Percentiles rank a stretch among this genome's conserved stretches.
phyloP scores from a whole-genome alignment of 2,113 vertebrate species.

The Urocynchramus pylzowi region DNA sequence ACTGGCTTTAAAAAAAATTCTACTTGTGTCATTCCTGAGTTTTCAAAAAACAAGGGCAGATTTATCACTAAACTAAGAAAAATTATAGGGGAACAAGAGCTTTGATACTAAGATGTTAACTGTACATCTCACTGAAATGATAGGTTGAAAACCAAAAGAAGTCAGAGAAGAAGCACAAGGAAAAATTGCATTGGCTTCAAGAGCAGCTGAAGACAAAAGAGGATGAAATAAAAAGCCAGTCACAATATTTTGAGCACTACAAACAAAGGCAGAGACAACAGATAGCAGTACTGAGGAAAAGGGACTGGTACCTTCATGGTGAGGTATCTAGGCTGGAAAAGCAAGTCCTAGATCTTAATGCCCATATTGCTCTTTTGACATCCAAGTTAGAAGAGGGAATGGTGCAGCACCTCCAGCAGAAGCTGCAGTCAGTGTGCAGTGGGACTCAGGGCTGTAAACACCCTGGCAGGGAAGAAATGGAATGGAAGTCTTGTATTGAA shows the following conservation, averaged over 20 bases:
- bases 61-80: neutral
- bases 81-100: neutral
- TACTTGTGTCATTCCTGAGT: neutral
- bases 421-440: neutral
- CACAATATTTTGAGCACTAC: constrained; percentile 80
- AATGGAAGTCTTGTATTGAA: neutral
- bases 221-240: constrained; percentile 78
- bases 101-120: neutral
- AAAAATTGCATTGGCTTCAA: constrained; percentile 72
- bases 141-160: constrained; percentile 77
- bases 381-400: neutral
- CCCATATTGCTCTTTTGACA: constrained; percentile 37
- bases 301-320: constrained; percentile 69
- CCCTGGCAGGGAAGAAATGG: neutral
- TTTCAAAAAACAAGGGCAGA: neutral
- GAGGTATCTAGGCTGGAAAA: constrained; percentile 76
- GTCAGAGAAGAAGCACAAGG: constrained; percentile 68
- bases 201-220: constrained; percentile 77
- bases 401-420: neutral
- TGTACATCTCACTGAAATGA: neutral
- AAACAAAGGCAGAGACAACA: constrained; percentile 77
- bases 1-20: neutral
- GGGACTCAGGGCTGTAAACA: neutral
- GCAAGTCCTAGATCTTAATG: constrained; percentile 71
- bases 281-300: constrained; percentile 65